These are phyloP conservation scores for Gadus macrocephalus DNA, from an alignment of 2,113 vertebrate species.

Conservation along the genomic window DNA sequence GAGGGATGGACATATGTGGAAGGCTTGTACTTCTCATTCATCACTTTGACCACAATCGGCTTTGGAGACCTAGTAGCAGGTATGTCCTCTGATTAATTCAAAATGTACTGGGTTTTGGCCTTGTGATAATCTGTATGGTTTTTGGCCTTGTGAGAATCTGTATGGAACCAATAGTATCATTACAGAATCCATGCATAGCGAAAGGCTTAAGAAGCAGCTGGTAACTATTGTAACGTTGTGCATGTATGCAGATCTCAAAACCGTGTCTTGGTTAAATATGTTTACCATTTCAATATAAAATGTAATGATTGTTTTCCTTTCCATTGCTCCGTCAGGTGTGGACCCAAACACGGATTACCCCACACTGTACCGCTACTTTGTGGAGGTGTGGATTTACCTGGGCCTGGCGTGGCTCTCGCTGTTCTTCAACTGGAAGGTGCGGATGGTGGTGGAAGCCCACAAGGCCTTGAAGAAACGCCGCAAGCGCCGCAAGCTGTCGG, in stretches of 20 bases:
- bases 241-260: no score
- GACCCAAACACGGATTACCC: conserved; percentile 89
- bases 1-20: conserved; percentile 94
- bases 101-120: no score
- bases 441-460: conserved; percentile 97
- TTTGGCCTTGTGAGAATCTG: no score
- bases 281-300: not conserved
- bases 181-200: no score
- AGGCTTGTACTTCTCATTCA: conserved; percentile 95
- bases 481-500: conserved; percentile 85
- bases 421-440: conserved; percentile 98
- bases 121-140: no score
- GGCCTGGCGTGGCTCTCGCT: conserved; percentile 96
- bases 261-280: not conserved
- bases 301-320: not conserved
- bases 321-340: conserved; percentile 75
- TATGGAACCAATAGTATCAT: no score
- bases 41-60: conserved; percentile 95
- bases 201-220: not conserved
- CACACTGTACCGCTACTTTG: conserved; percentile 93
- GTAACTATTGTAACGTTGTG: not conserved
- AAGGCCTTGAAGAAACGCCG: conserved; percentile 96
- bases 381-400: conserved; percentile 97
- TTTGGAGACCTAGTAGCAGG: conserved; percentile 96
- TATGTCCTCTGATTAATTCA: conserved; percentile 37